Evolutionary conservation across 2,888 invertebrate species (phyloP).

Genomic region (Lycaena phlaeas): DNA sequence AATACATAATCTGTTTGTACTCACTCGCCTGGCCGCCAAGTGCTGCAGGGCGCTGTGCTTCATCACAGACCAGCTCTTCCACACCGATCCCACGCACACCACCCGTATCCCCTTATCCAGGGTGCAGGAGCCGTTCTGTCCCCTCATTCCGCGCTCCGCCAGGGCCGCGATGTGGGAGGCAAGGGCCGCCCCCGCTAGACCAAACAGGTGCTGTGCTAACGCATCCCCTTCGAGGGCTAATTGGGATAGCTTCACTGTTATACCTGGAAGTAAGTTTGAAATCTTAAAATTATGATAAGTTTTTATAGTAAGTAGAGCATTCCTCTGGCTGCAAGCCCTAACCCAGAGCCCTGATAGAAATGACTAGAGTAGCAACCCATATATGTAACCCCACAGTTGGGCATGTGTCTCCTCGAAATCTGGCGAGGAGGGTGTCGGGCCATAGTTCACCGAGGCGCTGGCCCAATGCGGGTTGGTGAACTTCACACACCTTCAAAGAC

Average conservation of each 20-base stretch:
- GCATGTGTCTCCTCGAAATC: too few species aligned
- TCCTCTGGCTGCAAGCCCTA: too few species aligned
- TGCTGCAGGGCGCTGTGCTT: slow-evolving; percentile 78
- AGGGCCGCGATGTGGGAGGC: slow-evolving; percentile 76
- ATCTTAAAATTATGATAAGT: too few species aligned
- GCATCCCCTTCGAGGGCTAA: slow-evolving; percentile 81
- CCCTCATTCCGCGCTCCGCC: slow-evolving; percentile 58
- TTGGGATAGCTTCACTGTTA: slow-evolving; percentile 81
- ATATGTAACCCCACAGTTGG: too few species aligned
- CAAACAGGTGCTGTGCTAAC: slow-evolving; percentile 76
- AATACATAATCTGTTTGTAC: too few species aligned
- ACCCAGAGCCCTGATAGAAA: too few species aligned
- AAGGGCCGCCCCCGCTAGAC: slow-evolving; percentile 81
- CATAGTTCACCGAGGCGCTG: too few species aligned
- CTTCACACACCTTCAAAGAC: too few species aligned
- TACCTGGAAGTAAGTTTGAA: slow-evolving; percentile 42
- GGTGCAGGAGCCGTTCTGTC: slow-evolving; percentile 51
- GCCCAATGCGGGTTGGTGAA: too few species aligned
- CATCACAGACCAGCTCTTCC: slow-evolving; percentile 91
- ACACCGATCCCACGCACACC: slow-evolving; percentile 95
- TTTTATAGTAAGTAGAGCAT: too few species aligned
- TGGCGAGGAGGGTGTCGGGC: too few species aligned
- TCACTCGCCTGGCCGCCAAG: slow-evolving; percentile 50
- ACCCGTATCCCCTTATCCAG: slow-evolving; percentile 76
- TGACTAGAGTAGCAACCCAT: too few species aligned